Evolutionary conservation across 2,113 vertebrate genomes (phyloP).

Genomic region (Epinephelus moara): DNA sequence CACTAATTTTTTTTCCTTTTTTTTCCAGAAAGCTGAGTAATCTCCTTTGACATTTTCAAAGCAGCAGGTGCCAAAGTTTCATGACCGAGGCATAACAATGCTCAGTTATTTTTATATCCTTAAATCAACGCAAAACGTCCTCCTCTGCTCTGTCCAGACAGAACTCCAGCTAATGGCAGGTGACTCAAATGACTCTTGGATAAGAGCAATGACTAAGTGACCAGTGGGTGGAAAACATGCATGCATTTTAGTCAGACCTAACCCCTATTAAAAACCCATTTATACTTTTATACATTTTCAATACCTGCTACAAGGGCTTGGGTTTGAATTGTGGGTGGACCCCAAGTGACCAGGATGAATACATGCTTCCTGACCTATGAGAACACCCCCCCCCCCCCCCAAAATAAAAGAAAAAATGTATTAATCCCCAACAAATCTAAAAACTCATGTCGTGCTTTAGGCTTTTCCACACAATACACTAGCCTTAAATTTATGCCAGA

Average conservation of each 20-base stretch:
- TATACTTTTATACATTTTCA: neutral
- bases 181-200: constrained; percentile 41
- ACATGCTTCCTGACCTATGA: neutral
- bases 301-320: neutral
- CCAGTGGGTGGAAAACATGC: constrained; percentile 26
- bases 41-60: constrained; percentile 54
- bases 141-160: constrained; percentile 27
- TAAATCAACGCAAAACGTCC: constrained; percentile 17
- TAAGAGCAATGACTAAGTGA: constrained; percentile 38
- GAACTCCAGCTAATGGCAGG: constrained; percentile 13
- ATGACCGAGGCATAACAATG: constrained; percentile 33
- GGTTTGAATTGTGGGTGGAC: neutral
- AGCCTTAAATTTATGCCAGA: neutral
- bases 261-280: neutral
- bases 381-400: too few relatives aligned
- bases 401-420: neutral
- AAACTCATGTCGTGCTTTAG: neutral
- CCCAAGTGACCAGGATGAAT: neutral
- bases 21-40: constrained; percentile 51
- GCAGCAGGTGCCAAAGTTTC: constrained; percentile 48
- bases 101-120: constrained; percentile 27
- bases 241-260: constrained; percentile 19
- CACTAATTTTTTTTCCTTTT: neutral
- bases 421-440: neutral
- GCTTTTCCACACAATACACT: neutral